These are phyloP conservation scores for Siphamia tubifer DNA, from an alignment of 2,113 vertebrate genomes.

Conservation along the genomic window DNA sequence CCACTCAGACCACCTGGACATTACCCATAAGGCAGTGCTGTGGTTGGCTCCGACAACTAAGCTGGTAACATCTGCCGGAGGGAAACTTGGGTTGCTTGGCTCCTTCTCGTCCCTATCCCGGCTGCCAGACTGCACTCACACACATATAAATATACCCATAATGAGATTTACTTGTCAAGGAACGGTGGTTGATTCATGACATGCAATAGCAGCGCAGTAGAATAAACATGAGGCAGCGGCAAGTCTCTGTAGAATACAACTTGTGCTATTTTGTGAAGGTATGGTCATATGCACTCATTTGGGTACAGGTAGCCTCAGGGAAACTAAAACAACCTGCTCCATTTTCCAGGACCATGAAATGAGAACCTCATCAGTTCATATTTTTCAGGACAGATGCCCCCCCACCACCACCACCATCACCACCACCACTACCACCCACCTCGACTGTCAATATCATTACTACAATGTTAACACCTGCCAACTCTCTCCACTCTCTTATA, in stretches of 20 bases:
- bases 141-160: conserved; percentile 19
- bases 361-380: conserved; percentile 17
- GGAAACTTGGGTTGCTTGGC: neutral
- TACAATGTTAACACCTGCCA: neutral
- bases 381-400: neutral
- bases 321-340: neutral
- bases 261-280: conserved; percentile 13
- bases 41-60: conserved; percentile 12
- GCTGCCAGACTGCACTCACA: neutral
- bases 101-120: conserved; percentile 33
- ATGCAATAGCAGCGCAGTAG: neutral
- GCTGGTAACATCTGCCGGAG: conserved; percentile 44
- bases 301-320: conserved; percentile 13
- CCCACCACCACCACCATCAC: too few species aligned
- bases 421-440: too few species aligned
- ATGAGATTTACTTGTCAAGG: conserved; percentile 54
- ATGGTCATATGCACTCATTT: conserved; percentile 40
- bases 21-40: conserved; percentile 5
- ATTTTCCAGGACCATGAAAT: conserved; percentile 7
- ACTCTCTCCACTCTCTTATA: neutral
- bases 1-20: conserved; percentile 16
- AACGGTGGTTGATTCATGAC: conserved; percentile 51
- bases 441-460: neutral
- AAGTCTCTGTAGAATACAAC: conserved; percentile 18
- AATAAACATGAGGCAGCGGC: conserved; percentile 55